phyloP scores from a whole-genome alignment of 2,888 invertebrate species.

The Acrobasis repandana region DNA sequence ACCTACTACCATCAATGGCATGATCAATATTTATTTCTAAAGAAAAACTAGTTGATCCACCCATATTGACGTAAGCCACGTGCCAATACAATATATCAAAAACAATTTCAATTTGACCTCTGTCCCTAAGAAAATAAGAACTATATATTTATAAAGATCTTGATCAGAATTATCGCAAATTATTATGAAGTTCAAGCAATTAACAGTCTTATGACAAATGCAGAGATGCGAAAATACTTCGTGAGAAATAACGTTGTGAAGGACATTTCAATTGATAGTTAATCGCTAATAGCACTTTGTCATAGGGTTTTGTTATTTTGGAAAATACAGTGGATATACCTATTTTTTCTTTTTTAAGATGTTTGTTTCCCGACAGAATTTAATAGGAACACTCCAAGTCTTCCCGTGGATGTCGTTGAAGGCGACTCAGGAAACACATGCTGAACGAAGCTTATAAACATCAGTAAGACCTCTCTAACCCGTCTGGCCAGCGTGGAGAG shows the following conservation, averaged over 20 bases:
- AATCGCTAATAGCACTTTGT: neutral
- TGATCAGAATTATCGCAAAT: neutral
- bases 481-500: no score
- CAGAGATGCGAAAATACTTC: neutral
- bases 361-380: no score
- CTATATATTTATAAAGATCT: neutral
- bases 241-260: neutral
- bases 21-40: conserved; percentile 17
- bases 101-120: neutral
- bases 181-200: neutral
- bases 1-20: neutral
- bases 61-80: conserved; percentile 12
- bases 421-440: no score
- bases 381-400: no score
- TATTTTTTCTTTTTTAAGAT: no score
- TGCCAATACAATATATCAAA: neutral
- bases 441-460: no score
- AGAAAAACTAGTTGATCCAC: conserved; percentile 1
- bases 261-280: neutral
- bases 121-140: neutral
- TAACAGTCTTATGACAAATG: conserved; percentile 1
- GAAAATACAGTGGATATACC: neutral
- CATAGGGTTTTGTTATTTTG: neutral
- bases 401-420: no score
- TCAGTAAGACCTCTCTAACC: no score